A percentile compares a stretch with the other conserved stretches of the same genome.
Evolutionary conservation across 2,113 vertebrate species (phyloP).

Genomic region (Serranochromis macrocephalus): DNA sequence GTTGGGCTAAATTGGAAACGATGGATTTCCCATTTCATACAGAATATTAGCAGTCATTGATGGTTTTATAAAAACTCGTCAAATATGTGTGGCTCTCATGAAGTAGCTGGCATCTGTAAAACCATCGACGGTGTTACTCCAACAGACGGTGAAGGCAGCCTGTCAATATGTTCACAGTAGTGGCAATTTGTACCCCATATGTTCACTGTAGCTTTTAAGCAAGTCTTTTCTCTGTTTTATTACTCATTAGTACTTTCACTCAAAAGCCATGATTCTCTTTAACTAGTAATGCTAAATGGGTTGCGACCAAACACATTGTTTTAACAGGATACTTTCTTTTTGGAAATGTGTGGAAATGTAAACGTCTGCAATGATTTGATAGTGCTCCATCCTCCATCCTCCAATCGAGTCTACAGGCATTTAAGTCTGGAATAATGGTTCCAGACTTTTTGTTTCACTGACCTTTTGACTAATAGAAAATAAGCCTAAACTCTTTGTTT

Average conservation of each 20-base stretch:
- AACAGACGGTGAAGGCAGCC: neutral
- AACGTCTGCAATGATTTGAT: neutral
- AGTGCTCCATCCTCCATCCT: neutral
- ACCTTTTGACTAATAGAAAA: neutral
- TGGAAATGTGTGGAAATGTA: rapidly evolving
- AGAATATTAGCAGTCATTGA: neutral
- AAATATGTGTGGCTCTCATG: neutral
- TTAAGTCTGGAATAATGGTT: neutral
- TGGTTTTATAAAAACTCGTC: neutral
- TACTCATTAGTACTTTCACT: neutral
- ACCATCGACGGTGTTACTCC: neutral
- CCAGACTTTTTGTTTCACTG: neutral
- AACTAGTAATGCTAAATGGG: neutral
- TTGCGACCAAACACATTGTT: neutral
- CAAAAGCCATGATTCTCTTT: neutral
- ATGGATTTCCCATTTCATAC: neutral
- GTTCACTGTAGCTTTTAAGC: neutral
- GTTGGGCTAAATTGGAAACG: neutral
- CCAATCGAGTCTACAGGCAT: neutral
- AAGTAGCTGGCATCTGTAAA: neutral
- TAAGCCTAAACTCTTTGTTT: neutral
- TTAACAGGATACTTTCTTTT: neutral
- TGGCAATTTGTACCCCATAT: neutral
- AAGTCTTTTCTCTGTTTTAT: neutral
- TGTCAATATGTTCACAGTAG: neutral